Percentiles rank a stretch among this genome's conserved stretches.
Evolutionary conservation across 2,113 vertebrate species (phyloP).

Genomic region (Larimichthys polyactis): DNA sequence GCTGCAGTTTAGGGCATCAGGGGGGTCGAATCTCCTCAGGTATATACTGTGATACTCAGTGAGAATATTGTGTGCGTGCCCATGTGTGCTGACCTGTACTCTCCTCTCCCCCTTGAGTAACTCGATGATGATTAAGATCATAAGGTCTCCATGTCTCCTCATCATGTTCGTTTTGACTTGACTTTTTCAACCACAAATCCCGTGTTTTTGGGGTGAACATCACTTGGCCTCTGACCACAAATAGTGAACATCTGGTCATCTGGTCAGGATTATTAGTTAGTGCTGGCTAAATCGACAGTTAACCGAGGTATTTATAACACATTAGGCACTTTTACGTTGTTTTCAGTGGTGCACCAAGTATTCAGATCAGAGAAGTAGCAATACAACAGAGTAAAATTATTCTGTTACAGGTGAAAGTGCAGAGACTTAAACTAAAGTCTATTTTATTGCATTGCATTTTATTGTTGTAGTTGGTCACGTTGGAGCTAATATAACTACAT

Average conservation of each 20-base stretch:
- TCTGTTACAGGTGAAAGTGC: neutral
- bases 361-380: neutral
- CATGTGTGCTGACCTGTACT: conserved; percentile 46
- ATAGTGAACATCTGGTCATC: conserved; percentile 51
- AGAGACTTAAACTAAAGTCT: neutral
- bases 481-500: neutral
- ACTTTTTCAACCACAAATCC: conserved; percentile 44
- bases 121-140: conserved; percentile 75
- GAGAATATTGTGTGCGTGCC: conserved; percentile 38
- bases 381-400: neutral
- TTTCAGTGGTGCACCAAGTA: neutral
- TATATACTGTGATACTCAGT: conserved; percentile 22
- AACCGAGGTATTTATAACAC: neutral
- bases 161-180: conserved; percentile 61
- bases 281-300: neutral
- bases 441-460: too few species aligned
- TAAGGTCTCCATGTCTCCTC: conserved; percentile 65
- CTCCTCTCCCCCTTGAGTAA: conserved; percentile 54
- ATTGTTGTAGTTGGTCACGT: neutral
- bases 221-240: conserved; percentile 61
- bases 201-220: conserved; percentile 49
- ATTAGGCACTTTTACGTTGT: neutral
- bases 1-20: conserved; percentile 12
- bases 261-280: conserved; percentile 61
- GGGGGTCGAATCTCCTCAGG: conserved; percentile 47